Conservation (phyloP, 2,888 invertebrate genomes). For the Listrodromus nycthemerus region DNA sequence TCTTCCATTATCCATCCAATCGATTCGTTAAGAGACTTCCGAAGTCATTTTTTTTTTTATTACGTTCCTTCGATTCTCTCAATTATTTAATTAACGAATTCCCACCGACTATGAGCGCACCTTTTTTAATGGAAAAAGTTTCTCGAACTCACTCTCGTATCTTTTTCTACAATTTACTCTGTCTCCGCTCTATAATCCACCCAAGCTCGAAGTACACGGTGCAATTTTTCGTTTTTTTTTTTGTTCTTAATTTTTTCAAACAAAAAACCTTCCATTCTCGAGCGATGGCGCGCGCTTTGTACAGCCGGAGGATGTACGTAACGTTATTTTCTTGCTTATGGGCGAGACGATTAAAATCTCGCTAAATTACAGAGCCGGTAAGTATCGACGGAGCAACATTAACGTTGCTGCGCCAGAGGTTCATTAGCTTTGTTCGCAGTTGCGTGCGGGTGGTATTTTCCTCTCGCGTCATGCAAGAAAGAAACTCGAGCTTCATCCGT, state of each 20-base stretch:
- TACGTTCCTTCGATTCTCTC: neutral
- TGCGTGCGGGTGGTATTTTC: slow-evolving; percentile 48
- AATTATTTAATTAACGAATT: neutral
- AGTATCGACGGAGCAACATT: slow-evolving; percentile 29
- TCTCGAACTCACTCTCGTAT: slow-evolving; percentile 2
- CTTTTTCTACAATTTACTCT: neutral
- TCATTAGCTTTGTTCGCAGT: slow-evolving; percentile 60
- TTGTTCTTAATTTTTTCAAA: neutral
- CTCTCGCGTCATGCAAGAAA: neutral
- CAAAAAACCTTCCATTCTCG: neutral
- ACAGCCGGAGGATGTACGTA: neutral
- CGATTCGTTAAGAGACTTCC: neutral
- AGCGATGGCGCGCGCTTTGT: neutral
- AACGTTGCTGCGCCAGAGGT: slow-evolving; percentile 26
- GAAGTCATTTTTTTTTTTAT: neutral
- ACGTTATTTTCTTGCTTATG: slow-evolving; percentile 10
- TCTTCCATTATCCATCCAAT: slow-evolving; percentile 6
- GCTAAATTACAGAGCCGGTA: slow-evolving; percentile 34
- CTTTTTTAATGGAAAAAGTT: slow-evolving; percentile 2
- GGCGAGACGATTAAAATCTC: slow-evolving; percentile 41
- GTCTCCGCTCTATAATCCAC: neutral
- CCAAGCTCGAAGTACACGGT: slow-evolving; percentile 8
- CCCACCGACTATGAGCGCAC: neutral
- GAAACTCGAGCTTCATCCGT: neutral
- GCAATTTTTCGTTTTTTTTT: slow-evolving; percentile 10